Evolutionary conservation across 2,113 vertebrate species (phyloP), one percentile per base, ranked within the genome.

Genomic region (Odontophorus gujanensis): DNA sequence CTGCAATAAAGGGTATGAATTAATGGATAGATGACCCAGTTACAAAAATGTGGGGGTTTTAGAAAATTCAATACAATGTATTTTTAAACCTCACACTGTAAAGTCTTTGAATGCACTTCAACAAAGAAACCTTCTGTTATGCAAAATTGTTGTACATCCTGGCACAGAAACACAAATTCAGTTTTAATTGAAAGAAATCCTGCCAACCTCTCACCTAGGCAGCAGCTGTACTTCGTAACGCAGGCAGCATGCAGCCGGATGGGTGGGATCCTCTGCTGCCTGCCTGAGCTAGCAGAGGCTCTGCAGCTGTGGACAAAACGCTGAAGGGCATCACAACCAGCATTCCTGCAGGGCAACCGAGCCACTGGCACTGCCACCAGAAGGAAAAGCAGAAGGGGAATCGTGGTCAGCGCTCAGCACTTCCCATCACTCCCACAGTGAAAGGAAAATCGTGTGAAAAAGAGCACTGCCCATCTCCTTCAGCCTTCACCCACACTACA

Each of bases 11-110:
- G 36, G 91, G 47, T 76, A 65, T 74, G 84, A 96, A 90, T 78
- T 96, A 96, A 95, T 94, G 93, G 95, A 82, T 78, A 93, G 84
- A 95, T 93, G 96, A 96, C 96, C 97, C 79, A 97, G 83, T 96
- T 97, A 94, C 32, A 91, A 69, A 89, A 96, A 96, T 22, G 42
- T 19, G 36, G 63, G 34, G 17, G 42, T 72, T 95, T 90, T 36
- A 8, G 79, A 95, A 90, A 95, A 95, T 68, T 89, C 86, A 96
- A 42, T 83, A 84, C 9, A 34, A 85, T 93, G 43, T 87, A 85
- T 93, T 93, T 96, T 95, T 85, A 96, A 96, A 59, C 47, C 68
- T 89, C 50, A 13, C 47, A 80, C 59, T 38, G 43, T 50, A 81
- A 86, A 81, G 65, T 81, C 51, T 96, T 90, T 84, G 58, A 81